Evolutionary conservation across 2,888 invertebrate species (phyloP).

Genomic region (Epistrophe eligans): DNA sequence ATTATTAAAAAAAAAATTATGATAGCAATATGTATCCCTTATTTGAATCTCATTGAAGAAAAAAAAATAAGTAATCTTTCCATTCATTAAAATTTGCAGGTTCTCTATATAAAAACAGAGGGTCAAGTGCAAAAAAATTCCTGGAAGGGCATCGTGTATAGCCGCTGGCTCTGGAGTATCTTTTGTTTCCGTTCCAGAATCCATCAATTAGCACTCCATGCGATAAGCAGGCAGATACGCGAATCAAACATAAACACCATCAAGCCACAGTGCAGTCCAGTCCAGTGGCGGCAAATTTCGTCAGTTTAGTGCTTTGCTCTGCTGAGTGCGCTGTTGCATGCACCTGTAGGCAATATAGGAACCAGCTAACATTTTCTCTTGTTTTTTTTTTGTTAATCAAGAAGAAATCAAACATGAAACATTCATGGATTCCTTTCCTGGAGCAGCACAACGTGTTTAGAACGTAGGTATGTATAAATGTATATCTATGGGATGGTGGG

Average conservation of each 20-base stretch:
- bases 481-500: conserved; percentile 1
- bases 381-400: conserved; percentile 33
- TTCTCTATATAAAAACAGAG: conserved; percentile 4
- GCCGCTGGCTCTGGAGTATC: neutral
- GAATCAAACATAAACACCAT: conserved; percentile 69
- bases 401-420: conserved; percentile 47
- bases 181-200: conserved; percentile 49
- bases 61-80: conserved; percentile 1
- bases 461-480: too few species aligned
- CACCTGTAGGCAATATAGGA: conserved; percentile 63
- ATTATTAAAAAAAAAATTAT: too few species aligned
- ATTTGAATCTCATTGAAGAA: conserved; percentile 17
- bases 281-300: conserved; percentile 59
- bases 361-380: neutral
- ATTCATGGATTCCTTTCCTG: conserved; percentile 35
- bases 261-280: conserved; percentile 22
- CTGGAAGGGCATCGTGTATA: conserved; percentile 21
- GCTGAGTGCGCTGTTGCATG: conserved; percentile 19
- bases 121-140: conserved; percentile 1
- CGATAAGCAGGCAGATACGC: conserved; percentile 73
- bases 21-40: neutral
- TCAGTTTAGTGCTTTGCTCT: conserved; percentile 56
- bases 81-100: conserved; percentile 67
- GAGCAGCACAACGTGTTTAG: neutral
- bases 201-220: conserved; percentile 73